A percentile compares a stretch with the other conserved stretches of the same genome.
Evolutionary conservation across 30 jellyfish, hydroid and myxozoan genomes (phyloP).

Genomic region (Rhopilema esculentum): DNA sequence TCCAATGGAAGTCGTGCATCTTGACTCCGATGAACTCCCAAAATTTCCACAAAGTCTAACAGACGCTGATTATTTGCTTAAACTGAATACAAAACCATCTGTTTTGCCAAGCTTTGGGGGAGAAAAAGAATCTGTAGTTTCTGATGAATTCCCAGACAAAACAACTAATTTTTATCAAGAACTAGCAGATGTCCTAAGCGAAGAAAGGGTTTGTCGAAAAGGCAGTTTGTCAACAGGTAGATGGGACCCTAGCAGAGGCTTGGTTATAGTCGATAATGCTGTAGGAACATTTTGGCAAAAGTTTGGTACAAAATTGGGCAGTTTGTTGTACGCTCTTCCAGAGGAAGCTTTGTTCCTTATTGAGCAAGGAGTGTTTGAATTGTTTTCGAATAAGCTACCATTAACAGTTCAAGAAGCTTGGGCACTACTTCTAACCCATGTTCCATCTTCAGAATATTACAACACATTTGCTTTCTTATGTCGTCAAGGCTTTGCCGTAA

Average conservation of each 20-base stretch:
- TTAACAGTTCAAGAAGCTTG: constrained; percentile 65
- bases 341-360: constrained; percentile 69
- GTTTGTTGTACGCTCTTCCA: constrained; percentile 44
- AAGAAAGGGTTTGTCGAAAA: constrained; percentile 68
- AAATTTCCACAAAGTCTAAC: constrained; percentile 36
- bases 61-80: constrained; percentile 42
- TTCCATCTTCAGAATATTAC: constrained; percentile 68
- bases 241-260: constrained; percentile 17
- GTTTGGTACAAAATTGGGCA: constrained; percentile 50
- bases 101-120: constrained; percentile 64
- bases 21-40: not conserved
- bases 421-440: constrained; percentile 26
- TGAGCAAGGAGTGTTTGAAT: constrained; percentile 70
- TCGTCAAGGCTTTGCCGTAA: constrained; percentile 64
- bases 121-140: constrained; percentile 18
- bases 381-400: constrained; percentile 47
- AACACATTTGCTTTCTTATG: constrained; percentile 39
- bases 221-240: constrained; percentile 49
- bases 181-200: constrained; percentile 29
- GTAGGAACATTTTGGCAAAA: constrained; percentile 50
- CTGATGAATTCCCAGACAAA: not conserved
- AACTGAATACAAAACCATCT: constrained; percentile 8
- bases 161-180: constrained; percentile 23
- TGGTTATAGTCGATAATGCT: constrained; percentile 34
- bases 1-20: not conserved